Base-by-base conservation (phyloP, 2,113 vertebrate species). In the Carassius carassius region DNA sequence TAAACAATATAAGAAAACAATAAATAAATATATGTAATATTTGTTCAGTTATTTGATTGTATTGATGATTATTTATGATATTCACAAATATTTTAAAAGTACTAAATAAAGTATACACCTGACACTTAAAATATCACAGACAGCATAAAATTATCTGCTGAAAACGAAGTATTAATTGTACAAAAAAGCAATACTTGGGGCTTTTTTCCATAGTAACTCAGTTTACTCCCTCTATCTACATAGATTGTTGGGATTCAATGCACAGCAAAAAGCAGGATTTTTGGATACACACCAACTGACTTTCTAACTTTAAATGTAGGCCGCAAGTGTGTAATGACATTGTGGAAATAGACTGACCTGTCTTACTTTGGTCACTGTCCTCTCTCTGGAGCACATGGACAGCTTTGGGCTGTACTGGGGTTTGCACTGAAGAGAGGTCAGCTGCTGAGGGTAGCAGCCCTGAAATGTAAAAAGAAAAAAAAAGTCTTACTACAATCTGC, bases 371-470 rank as follows among this genome's bases (percentile, higher is more conserved):
- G 82, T 0, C 11, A 78, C 72, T 54, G 82, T 91, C 90, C 80
- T 94, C 76, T 49, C 88, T 84, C 63, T 35, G 86, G 51, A 90
- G 93, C 85, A 93, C 86, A 86, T 85, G 84, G 12, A 76, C 88
- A 13, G 90, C 85, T 86, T 83, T 94, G 82, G 91, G 88, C 44
- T 80, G 56, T 12, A 93, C 76, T 58, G 90, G 90, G 82, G 89
- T 89, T 19, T 86, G 88, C 85, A 93, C 89, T 11, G 94, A 86
- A 62, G 87, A 78, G 77, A 91, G 87, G 85, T 82, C 87, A 74
- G 92, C 87, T 83, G 91, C 90, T 84, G 92, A 85, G 65, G 90
- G 92, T 51, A 92, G 86, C 79, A 94, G 79, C 23, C 91, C 92
- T 83, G 89, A 76, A 87, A 93, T 60, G 77, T 92, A 94, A 94